Conservation (phyloP, 2,888 invertebrate species). For the Reticulitermes lucifugus region DNA sequence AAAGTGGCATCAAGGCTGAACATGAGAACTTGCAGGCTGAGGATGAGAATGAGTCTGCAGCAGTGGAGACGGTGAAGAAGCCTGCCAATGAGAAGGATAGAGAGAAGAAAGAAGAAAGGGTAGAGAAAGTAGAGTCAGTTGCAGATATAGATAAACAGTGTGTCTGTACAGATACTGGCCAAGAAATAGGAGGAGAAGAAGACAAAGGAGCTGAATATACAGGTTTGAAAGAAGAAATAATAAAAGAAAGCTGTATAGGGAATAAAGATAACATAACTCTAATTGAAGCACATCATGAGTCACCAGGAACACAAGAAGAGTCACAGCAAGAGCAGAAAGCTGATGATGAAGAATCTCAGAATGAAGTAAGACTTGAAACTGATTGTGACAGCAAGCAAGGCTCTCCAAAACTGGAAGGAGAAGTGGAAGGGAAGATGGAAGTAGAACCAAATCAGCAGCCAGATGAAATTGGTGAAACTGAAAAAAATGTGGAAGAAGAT, state of each 20-base stretch:
- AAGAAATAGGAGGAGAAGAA: constrained; percentile 54
- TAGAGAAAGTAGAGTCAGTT: constrained; percentile 49
- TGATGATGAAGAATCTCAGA: constrained; percentile 43
- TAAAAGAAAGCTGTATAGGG: constrained; percentile 1
- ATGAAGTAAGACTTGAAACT: constrained; percentile 28
- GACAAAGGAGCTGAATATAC: constrained; percentile 52
- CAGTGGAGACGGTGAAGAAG: constrained; percentile 37
- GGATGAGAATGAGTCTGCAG: neutral
- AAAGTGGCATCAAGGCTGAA: constrained; percentile 36
- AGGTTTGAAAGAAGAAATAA: constrained; percentile 36
- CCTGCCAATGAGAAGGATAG: constrained; percentile 54
- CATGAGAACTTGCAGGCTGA: neutral
- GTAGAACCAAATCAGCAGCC: neutral
- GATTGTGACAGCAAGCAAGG: constrained; percentile 34
- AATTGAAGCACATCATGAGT: constrained; percentile 14
- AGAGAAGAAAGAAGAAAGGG: constrained; percentile 53
- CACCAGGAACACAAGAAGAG: neutral
- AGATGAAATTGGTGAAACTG: neutral
- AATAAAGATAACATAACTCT: neutral
- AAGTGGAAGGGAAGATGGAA: neutral
- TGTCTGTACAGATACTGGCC: neutral
- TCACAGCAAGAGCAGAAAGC: constrained; percentile 47
- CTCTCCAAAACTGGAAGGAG: neutral
- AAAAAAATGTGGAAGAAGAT: constrained; percentile 28
- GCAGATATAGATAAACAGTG: constrained; percentile 53